Percentiles rank a stretch among this genome's conserved stretches.
Conservation (phyloP, 2,113 vertebrate species). For the Scopus umbretta region DNA sequence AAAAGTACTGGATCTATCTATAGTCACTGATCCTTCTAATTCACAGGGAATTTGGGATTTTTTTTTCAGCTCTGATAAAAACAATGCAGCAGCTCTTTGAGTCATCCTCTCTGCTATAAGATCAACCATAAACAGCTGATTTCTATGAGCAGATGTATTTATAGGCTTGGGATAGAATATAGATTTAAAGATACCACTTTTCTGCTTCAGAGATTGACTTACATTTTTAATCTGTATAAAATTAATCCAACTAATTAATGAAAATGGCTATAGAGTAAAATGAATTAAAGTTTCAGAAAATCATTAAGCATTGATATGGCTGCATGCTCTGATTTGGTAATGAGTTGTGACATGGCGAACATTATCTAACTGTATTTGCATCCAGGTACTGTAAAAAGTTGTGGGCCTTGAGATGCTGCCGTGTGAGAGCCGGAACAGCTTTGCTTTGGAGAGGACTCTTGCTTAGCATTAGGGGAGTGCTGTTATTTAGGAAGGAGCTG, state of each 20-base stretch:
- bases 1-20: neutral
- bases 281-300: conserved; percentile 15
- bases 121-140: conserved; percentile 42
- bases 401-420: neutral
- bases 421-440: neutral
- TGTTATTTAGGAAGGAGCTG: neutral
- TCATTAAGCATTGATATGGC: neutral
- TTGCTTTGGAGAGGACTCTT: neutral
- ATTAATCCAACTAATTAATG: conserved; percentile 27
- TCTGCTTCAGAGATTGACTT: neutral
- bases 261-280: neutral
- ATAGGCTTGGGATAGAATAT: conserved; percentile 23
- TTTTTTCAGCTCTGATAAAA: conserved; percentile 37
- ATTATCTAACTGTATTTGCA: neutral
- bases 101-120: conserved; percentile 37
- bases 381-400: neutral
- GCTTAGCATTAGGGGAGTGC: neutral
- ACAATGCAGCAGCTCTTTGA: conserved; percentile 40
- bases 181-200: conserved; percentile 26
- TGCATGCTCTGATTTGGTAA: neutral
- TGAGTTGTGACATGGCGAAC: neutral
- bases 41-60: neutral
- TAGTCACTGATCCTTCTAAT: conserved; percentile 19
- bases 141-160: conserved; percentile 42
- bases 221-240: conserved; percentile 17